A percentile compares a stretch with the other conserved stretches of the same genome.
These are phyloP conservation scores for Perizoma flavofasciatum DNA, from an alignment of 2,888 invertebrate species.

Conservation along the genomic window DNA sequence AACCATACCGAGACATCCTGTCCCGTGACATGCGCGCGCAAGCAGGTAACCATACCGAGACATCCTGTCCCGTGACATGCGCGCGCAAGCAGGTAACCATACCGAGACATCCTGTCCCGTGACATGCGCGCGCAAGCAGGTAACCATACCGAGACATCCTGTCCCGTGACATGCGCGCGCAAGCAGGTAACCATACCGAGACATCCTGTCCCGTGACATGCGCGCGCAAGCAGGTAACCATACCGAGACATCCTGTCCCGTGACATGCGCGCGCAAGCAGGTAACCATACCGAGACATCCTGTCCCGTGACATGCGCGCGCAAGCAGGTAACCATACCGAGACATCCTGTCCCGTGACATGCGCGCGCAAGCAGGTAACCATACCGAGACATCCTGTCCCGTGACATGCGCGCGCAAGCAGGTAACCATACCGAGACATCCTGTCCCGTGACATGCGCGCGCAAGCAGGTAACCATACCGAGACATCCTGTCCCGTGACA, in stretches of 20 bases:
- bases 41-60: conserved; percentile 93
- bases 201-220: conserved; percentile 91
- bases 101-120: conserved; percentile 90
- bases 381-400: conserved; percentile 89
- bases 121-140: conserved; percentile 93
- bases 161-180: conserved; percentile 91
- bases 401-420: conserved; percentile 91
- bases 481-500: conserved; percentile 91
- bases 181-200: conserved; percentile 93
- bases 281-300: conserved; percentile 90
- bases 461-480: conserved; percentile 92
- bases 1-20: conserved; percentile 87
- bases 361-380: conserved; percentile 91
- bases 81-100: conserved; percentile 92
- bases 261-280: conserved; percentile 91
- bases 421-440: conserved; percentile 92
- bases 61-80: conserved; percentile 91
- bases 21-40: conserved; percentile 92
- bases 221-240: conserved; percentile 92
- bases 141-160: conserved; percentile 90
- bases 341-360: conserved; percentile 91
- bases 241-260: conserved; percentile 91
- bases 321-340: conserved; percentile 93
- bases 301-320: conserved; percentile 91
- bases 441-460: conserved; percentile 92